Conservation (phyloP, 2,888 invertebrate genomes). For the Eucera pruinosa region DNA sequence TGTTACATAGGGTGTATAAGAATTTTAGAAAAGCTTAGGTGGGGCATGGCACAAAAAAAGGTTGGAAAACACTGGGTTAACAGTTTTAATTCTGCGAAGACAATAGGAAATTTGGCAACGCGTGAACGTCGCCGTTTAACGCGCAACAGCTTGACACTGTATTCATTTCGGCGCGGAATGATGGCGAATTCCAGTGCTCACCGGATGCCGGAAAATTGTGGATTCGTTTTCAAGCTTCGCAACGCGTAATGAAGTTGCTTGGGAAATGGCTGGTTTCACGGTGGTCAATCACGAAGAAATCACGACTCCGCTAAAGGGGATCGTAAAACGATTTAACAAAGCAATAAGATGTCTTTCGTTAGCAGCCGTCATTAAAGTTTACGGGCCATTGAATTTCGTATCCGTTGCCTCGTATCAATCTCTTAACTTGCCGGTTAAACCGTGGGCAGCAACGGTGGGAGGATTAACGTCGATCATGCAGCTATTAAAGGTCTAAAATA, state of each 20-base stretch:
- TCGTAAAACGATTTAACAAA: slow-evolving; percentile 67
- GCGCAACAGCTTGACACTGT: too few species aligned
- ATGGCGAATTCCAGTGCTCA: too few species aligned
- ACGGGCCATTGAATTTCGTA: slow-evolving; percentile 64
- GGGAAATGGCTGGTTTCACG: slow-evolving; percentile 3
- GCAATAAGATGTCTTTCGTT: slow-evolving; percentile 58
- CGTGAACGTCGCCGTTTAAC: too few species aligned
- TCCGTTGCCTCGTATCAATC: slow-evolving; percentile 30
- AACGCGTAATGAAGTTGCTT: too few species aligned
- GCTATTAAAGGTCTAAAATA: neutral
- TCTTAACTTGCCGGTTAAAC: neutral
- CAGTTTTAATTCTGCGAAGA: too few species aligned
- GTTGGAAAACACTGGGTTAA: too few species aligned
- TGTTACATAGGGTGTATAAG: too few species aligned
- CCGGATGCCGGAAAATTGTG: neutral
- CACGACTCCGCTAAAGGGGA: slow-evolving; percentile 60
- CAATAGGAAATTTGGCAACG: too few species aligned
- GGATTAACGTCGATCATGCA: neutral
- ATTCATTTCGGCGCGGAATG: too few species aligned
- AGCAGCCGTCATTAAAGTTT: slow-evolving; percentile 55
- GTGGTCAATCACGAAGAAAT: slow-evolving; percentile 55
- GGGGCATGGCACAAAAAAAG: too few species aligned
- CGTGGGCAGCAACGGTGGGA: too few species aligned
- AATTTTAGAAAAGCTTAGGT: too few species aligned
- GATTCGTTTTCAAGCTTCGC: neutral